These are phyloP conservation scores for Enteromius viviparus DNA, from an alignment of 2,797 vertebrate species.

Conservation along the genomic window DNA sequence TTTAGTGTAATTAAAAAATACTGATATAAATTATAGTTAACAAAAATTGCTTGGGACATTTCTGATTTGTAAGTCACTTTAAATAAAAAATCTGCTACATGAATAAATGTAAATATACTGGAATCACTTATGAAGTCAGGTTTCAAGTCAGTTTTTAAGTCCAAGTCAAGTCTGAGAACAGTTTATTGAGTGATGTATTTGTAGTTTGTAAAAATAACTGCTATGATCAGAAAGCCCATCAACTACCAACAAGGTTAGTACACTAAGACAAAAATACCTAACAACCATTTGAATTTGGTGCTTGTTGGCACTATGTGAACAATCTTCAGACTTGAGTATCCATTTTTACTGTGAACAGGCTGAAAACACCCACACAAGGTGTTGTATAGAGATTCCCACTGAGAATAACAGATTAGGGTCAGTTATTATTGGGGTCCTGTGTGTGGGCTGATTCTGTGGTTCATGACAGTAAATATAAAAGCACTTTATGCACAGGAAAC, in stretches of 20 bases:
- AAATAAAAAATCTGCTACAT: background rate
- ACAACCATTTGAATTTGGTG: background rate
- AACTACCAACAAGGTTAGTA: background rate
- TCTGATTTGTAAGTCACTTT: background rate
- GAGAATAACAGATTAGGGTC: constrained; percentile 47
- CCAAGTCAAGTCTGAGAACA: background rate
- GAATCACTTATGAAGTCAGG: background rate
- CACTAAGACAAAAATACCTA: background rate
- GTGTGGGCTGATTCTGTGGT: constrained; percentile 11
- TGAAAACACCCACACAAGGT: constrained; percentile 25
- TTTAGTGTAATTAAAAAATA: background rate
- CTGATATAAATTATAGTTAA: background rate
- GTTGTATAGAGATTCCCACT: background rate
- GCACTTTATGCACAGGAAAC: background rate
- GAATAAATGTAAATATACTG: background rate
- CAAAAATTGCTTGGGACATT: background rate
- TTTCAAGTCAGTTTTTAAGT: background rate
- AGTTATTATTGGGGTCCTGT: constrained; percentile 42
- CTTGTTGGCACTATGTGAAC: background rate
- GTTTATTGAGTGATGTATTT: background rate
- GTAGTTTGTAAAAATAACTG: background rate
- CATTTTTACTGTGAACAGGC: constrained; percentile 6
- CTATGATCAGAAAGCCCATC: background rate
- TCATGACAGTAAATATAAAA: background rate
- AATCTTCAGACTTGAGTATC: background rate